A percentile compares a stretch with the other conserved stretches of the same genome.
phyloP scores from a whole-genome alignment of 1,140 invertebrate genomes.

The Cydia amplana region DNA sequence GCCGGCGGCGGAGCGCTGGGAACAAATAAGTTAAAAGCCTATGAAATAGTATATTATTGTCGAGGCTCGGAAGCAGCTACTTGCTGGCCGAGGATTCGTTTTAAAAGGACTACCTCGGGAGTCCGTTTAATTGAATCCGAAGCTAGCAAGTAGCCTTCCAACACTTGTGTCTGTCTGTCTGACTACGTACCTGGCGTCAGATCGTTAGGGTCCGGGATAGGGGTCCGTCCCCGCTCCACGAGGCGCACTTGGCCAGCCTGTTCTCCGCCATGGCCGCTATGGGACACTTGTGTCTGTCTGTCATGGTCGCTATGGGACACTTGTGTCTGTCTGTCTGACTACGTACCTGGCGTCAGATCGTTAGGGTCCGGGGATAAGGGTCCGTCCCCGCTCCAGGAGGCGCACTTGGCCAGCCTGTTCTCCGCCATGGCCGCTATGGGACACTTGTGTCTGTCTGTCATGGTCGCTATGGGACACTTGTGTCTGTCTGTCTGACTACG shows the following conservation, averaged over 20 bases:
- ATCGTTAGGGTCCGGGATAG: constrained; percentile 49
- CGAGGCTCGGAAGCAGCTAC: too few relatives aligned
- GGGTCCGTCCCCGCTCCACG: constrained; percentile 77
- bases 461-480: constrained; percentile 48
- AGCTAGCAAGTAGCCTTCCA: too few relatives aligned
- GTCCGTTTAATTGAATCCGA: too few relatives aligned
- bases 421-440: constrained; percentile 54
- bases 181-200: constrained; percentile 71
- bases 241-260: constrained; percentile 80
- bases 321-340: too few relatives aligned
- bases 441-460: constrained; percentile 36
- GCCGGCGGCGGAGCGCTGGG: constrained; percentile 81
- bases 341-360: constrained; percentile 74
- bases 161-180: too few relatives aligned
- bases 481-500: background rate
- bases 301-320: too few relatives aligned
- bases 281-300: too few relatives aligned
- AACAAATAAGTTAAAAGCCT: background rate
- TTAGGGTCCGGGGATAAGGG: constrained; percentile 48
- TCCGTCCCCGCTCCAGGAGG: constrained; percentile 79
- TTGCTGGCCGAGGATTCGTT: too few relatives aligned
- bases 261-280: constrained; percentile 45
- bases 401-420: constrained; percentile 78
- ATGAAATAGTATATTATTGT: too few relatives aligned
- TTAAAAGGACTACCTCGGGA: too few relatives aligned